Conservation (phyloP, 2,113 vertebrate species). For the Cheirogaleus medius region DNA sequence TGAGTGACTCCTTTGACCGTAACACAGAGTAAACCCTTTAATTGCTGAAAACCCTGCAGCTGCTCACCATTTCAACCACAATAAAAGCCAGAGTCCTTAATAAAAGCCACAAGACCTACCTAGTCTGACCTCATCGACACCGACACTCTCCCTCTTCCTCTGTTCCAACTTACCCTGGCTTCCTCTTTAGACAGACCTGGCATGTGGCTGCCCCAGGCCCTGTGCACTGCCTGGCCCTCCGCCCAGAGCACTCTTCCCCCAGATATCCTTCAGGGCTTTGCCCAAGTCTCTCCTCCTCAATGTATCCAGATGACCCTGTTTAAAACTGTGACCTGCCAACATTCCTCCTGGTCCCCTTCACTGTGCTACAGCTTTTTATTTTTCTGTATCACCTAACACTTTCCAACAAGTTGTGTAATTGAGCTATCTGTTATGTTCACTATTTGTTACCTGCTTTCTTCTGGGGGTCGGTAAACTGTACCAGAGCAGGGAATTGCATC, state of each 20-base stretch:
- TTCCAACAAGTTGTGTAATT: not conserved
- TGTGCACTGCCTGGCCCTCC: not conserved
- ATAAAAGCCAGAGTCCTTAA: not conserved
- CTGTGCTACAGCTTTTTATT: not conserved
- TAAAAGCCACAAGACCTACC: not conserved
- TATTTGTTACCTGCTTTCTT: not conserved
- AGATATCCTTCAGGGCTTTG: not conserved
- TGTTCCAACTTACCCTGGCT: not conserved
- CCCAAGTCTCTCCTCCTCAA: not conserved
- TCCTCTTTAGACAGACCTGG: not conserved
- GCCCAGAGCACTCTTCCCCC: not conserved
- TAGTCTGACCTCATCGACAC: not conserved
- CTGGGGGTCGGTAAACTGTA: not conserved
- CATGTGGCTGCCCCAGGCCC: not conserved
- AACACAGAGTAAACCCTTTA: not conserved
- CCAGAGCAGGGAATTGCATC: not conserved
- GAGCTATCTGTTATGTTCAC: not conserved
- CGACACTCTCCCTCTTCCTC: not conserved
- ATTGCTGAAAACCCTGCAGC: not conserved
- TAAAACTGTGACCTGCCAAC: not conserved
- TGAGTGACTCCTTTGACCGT: not conserved
- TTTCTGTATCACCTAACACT: not conserved
- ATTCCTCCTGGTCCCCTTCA: not conserved
- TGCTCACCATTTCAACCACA: not conserved
- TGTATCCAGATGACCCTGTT: not conserved